Evolutionary conservation across 2,888 invertebrate species (phyloP).

Genomic region (Ornithoptera priamus): DNA sequence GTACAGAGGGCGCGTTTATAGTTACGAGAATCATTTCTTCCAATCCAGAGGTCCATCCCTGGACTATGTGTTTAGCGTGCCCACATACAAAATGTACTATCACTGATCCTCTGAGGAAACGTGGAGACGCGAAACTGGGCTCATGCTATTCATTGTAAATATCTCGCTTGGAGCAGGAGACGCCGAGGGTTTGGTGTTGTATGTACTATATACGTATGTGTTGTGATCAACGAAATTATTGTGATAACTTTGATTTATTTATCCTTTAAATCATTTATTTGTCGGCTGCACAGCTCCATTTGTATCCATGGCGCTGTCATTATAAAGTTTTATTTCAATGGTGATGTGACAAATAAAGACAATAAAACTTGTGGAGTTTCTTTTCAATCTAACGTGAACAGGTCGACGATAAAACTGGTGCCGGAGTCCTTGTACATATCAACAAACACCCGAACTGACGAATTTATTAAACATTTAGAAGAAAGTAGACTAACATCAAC

Average conservation of each 20-base stretch:
- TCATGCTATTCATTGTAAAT: constrained; percentile 50
- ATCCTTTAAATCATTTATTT: constrained; percentile 37
- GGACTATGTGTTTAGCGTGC: constrained; percentile 77
- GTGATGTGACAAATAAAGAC: constrained; percentile 63
- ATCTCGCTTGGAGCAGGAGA: constrained; percentile 52
- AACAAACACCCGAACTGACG: too few relatives aligned
- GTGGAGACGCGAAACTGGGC: constrained; percentile 39
- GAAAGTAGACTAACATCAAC: too few relatives aligned
- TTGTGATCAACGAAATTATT: constrained; percentile 69
- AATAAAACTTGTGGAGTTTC: constrained; percentile 60
- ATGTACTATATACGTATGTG: constrained; percentile 56
- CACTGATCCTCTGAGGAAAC: constrained; percentile 51
- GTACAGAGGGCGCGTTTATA: constrained; percentile 78
- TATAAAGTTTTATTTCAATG: constrained; percentile 37
- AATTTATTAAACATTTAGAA: too few relatives aligned
- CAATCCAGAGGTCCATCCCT: constrained; percentile 71
- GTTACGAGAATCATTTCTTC: constrained; percentile 80
- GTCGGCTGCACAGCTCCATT: constrained; percentile 31
- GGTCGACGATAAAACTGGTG: too few relatives aligned
- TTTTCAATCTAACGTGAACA: constrained; percentile 37
- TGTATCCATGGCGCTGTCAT: constrained; percentile 34
- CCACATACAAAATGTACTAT: constrained; percentile 77
- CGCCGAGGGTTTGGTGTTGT: constrained; percentile 52
- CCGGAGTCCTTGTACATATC: too few relatives aligned
- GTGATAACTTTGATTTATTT: constrained; percentile 60